phyloP scores from a whole-genome alignment of 2,797 vertebrate species.

The Microchirus variegatus region DNA sequence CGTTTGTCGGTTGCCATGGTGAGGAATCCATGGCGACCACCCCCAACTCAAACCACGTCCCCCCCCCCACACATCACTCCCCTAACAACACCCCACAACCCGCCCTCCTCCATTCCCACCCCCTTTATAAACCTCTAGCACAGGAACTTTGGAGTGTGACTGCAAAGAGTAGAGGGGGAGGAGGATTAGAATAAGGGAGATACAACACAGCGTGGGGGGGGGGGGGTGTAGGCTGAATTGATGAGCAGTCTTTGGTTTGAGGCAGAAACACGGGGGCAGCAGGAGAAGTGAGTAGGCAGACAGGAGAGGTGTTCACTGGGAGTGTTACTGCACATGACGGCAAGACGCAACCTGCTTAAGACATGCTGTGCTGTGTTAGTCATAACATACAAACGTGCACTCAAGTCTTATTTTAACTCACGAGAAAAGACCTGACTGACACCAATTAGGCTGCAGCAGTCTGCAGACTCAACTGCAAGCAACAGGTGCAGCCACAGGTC shows the following conservation, averaged over 20 bases:
- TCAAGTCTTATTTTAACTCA: constrained; percentile 28
- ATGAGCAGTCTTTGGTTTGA: constrained; percentile 48
- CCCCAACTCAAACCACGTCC: constrained; percentile 76
- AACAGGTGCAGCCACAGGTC: constrained; percentile 48
- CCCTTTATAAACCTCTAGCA: constrained; percentile 77
- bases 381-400: constrained; percentile 14
- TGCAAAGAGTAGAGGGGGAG: constrained; percentile 56
- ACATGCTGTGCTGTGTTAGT: constrained; percentile 23
- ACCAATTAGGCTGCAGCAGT: constrained; percentile 18
- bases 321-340: constrained; percentile 15
- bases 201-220: constrained; percentile 34
- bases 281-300: constrained; percentile 40
- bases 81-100: constrained; percentile 27
- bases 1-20: constrained; percentile 87
- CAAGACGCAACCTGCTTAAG: constrained; percentile 47
- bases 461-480: constrained; percentile 19
- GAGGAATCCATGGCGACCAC: constrained; percentile 84
- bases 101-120: constrained; percentile 50
- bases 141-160: constrained; percentile 77
- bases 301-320: constrained; percentile 8
- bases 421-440: constrained; percentile 11
- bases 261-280: constrained; percentile 39
- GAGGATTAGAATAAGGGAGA: constrained; percentile 51
- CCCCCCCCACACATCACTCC: constrained; percentile 14
- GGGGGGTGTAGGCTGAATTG: constrained; percentile 28